Base-by-base conservation (phyloP, 37 sponge, comb jelly and placozoan genomes). In the Aphrocallistes beatrix region DNA sequence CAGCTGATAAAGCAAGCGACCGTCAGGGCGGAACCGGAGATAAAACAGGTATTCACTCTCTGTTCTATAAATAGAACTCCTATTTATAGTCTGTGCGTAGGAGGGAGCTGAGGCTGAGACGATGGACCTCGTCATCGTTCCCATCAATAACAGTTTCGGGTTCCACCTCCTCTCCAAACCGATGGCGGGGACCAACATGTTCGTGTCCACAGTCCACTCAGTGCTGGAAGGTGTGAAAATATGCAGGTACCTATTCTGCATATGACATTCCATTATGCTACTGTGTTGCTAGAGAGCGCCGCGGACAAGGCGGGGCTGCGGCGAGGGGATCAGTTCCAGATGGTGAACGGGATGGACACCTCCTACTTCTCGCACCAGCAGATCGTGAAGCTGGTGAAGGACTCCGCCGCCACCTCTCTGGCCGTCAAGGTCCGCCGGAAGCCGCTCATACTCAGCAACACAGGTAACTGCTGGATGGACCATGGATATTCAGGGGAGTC, bases 131-230 rank as follows among this genome's bases (percentile, higher is more conserved):
- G 3, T 6, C 3, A 28, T 60, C 10, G 75, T 60, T 3, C 75
- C 75, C 3, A 60, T 60, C n/a, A 60, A 60, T 13, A 30, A 30
- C 28, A 60, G 75, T 13, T 60, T 60, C n/a, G 75, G 75, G 34
- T 60, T 60, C 75, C 75, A 60, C 34, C 21, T 60, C 6, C 21
- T 60, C 1, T 60, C 75, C 34, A 60, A 28, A 13, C 32, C 75
- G 8, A 28, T 60, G 3, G 32, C 8, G 28, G 75, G 75, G n/a
- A 60, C 32, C 34, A 60, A 60, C 75, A 60, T 25, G 75, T 60
- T 60, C 34, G 28, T 60, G n/a, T 60, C 75, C 75, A 60, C 75
- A 60, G 75, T 60, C 10, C 75, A 60, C 34, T 60, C 75, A 60
- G 75, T 60, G 34, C 75, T 60, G 21, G 75, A 60, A 60, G 75